A percentile compares a stretch with the other conserved stretches of the same genome.
Evolutionary conservation across 1,140 invertebrate genomes (phyloP).

Genomic region (Drosophila malerkotliana): DNA sequence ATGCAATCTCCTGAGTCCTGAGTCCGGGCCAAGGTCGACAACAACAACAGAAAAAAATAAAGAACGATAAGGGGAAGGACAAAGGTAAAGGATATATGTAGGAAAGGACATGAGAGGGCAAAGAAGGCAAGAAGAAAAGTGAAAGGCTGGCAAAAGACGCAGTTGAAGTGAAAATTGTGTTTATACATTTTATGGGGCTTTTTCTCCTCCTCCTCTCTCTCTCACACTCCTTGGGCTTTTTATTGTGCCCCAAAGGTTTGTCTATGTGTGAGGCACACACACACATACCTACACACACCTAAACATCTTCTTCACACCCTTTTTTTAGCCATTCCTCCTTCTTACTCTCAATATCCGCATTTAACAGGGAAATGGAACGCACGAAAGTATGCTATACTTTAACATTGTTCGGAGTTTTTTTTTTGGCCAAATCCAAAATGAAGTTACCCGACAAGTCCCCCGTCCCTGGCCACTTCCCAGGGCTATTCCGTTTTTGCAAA

Average conservation of each 20-base stretch:
- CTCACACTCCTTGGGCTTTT: constrained; percentile 8
- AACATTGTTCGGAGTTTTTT: constrained; percentile 27
- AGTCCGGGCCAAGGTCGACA: constrained; percentile 8
- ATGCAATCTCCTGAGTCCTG: constrained; percentile 47
- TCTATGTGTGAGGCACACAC: constrained; percentile 9
- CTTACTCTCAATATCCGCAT: constrained; percentile 1
- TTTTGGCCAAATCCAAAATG: constrained; percentile 16
- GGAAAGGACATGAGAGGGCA: neutral
- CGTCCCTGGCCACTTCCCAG: no score
- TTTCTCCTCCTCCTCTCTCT: neutral
- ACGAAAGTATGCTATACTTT: constrained; percentile 52
- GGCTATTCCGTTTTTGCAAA: constrained; percentile 2
- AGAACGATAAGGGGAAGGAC: neutral
- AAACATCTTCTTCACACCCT: neutral
- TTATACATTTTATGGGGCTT: constrained; percentile 61
- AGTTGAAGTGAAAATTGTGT: constrained; percentile 64
- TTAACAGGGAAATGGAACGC: constrained; percentile 44
- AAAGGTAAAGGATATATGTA: neutral
- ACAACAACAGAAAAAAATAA: neutral
- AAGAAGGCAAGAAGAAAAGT: constrained; percentile 7
- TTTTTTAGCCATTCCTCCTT: neutral
- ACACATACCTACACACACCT: neutral
- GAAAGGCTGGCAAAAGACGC: constrained; percentile 48
- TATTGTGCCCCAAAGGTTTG: constrained; percentile 53
- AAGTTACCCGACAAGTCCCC: neutral